A percentile compares a stretch with the other conserved stretches of the same genome.
Conservation (phyloP, 2,888 invertebrate genomes). For the Melanotus villosus region DNA sequence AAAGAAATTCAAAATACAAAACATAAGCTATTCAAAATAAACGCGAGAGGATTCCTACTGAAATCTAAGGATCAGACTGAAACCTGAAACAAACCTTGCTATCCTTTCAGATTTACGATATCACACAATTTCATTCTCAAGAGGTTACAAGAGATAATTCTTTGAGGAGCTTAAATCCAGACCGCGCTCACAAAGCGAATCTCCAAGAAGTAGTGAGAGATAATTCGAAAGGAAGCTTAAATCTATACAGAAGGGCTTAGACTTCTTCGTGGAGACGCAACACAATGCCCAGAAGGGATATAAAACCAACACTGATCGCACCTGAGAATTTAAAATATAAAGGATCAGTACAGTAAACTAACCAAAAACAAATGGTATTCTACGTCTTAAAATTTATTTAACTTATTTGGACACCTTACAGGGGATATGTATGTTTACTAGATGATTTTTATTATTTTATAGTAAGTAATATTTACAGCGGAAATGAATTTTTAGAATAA, state of each 20-base stretch:
- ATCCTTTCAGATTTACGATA: conserved; percentile 34
- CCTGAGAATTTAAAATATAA: neutral
- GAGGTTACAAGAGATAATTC: conserved; percentile 36
- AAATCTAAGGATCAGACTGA: conserved; percentile 19
- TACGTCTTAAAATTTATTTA: too few species aligned
- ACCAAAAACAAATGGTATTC: too few species aligned
- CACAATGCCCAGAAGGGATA: neutral
- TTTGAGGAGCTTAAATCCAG: conserved; percentile 31
- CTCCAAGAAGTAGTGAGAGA: conserved; percentile 18
- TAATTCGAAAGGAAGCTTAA: conserved; percentile 28
- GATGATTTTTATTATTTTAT: too few species aligned
- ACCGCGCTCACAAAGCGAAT: conserved; percentile 30
- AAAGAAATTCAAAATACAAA: neutral
- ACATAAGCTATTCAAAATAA: conserved; percentile 7
- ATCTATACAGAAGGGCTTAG: conserved; percentile 9
- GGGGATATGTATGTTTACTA: too few species aligned
- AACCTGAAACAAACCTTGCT: conserved; percentile 28
- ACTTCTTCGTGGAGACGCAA: conserved; percentile 1
- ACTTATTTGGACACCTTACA: too few species aligned
- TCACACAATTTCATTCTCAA: conserved; percentile 38
- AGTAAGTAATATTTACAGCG: too few species aligned
- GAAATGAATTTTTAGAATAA: too few species aligned
- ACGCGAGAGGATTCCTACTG: neutral
- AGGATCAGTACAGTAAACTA: too few species aligned
- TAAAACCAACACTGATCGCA: neutral